Evolutionary conservation across 2,797 vertebrate genomes (phyloP).

Genomic region (Chelon auratus): DNA sequence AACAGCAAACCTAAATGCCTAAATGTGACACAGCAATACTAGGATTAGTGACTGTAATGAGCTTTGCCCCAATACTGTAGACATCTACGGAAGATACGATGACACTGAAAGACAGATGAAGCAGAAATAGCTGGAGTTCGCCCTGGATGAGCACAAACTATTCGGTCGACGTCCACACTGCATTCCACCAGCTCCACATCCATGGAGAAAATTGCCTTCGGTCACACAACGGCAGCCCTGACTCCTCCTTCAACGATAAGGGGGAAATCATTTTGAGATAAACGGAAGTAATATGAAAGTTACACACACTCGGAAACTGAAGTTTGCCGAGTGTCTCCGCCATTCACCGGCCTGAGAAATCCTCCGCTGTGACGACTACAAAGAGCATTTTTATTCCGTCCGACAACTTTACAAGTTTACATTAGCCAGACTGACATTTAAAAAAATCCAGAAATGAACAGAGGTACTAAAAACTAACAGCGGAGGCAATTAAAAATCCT

Average conservation of each 20-base stretch:
- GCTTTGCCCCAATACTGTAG: neutral
- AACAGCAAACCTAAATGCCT: neutral
- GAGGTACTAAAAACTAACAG: conserved; percentile 24
- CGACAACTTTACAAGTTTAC: conserved; percentile 41
- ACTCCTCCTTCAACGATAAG: conserved; percentile 50
- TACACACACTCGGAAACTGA: neutral
- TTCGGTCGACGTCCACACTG: conserved; percentile 10
- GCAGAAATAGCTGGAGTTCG: conserved; percentile 14
- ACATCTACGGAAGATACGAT: conserved; percentile 4
- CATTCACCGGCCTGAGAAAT: conserved; percentile 12
- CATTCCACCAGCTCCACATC: conserved; percentile 41
- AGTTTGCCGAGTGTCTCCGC: conserved; percentile 27
- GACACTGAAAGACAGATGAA: conserved; percentile 9
- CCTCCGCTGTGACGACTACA: conserved; percentile 45
- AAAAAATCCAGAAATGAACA: conserved; percentile 24
- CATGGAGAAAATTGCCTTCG: conserved; percentile 58
- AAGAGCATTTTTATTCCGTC: conserved; percentile 36
- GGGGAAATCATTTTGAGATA: conserved; percentile 60
- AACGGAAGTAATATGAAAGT: conserved; percentile 38
- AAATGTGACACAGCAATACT: neutral
- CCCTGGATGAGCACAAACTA: conserved; percentile 20
- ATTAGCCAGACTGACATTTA: conserved; percentile 27
- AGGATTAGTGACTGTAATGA: neutral
- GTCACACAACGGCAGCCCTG: conserved; percentile 34
- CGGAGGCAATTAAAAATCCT: conserved; percentile 59